Conservation (phyloP, 2,113 vertebrate species). For the Dipodomys merriami region DNA sequence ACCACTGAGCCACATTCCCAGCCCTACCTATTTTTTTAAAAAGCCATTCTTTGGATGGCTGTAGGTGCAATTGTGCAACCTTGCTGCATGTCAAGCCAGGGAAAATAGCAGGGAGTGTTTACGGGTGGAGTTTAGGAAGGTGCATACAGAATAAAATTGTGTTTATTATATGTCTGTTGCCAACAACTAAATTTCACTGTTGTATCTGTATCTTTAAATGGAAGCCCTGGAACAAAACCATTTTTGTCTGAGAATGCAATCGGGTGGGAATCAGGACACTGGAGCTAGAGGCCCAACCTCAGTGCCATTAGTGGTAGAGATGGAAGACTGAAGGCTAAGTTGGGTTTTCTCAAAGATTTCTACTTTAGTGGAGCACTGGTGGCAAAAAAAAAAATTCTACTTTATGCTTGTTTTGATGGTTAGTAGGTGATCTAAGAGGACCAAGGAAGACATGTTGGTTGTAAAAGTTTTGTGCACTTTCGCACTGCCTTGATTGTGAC, state of each 20-base stretch:
- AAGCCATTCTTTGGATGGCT: background rate
- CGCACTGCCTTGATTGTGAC: background rate
- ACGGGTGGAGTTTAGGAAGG: background rate
- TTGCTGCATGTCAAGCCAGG: background rate
- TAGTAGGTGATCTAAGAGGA: constrained; percentile 17
- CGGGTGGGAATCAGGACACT: background rate
- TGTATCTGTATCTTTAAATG: background rate
- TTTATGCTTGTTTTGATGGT: constrained; percentile 52
- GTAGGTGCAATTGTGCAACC: background rate
- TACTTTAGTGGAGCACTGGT: too few relatives aligned
- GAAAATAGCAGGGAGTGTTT: constrained; percentile 48
- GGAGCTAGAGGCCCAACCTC: background rate
- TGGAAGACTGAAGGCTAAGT: background rate
- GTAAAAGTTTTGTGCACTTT: constrained; percentile 6
- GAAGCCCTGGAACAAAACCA: background rate
- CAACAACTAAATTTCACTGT: background rate
- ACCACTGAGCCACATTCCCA: too few relatives aligned
- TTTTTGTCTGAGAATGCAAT: background rate
- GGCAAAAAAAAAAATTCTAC: background rate
- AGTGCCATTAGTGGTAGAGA: background rate
- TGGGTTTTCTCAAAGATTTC: constrained; percentile 50
- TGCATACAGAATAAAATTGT: constrained; percentile 36
- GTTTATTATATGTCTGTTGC: constrained; percentile 1
- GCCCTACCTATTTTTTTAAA: constrained; percentile 1
- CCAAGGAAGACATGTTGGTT: constrained; percentile 2